Conservation (phyloP, 2,797 vertebrate genomes). For the Sebastes diploproa region DNA sequence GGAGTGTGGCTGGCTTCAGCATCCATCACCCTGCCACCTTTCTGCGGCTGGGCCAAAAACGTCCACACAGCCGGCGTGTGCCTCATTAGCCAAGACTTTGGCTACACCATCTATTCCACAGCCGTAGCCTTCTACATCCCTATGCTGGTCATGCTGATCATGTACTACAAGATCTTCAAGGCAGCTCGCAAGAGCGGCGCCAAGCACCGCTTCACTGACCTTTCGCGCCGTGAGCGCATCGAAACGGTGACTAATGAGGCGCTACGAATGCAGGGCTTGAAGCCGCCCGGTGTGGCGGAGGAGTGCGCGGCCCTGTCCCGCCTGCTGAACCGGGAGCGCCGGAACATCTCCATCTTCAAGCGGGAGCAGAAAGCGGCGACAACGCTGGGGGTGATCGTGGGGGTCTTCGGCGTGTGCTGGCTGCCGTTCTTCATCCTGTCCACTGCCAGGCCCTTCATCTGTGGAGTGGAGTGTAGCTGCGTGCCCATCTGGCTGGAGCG, state of each 20-base stretch:
- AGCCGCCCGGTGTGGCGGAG: conserved; percentile 78
- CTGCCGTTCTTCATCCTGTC: conserved; percentile 86
- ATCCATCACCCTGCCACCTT: conserved; percentile 86
- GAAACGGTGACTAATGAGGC: conserved; percentile 79
- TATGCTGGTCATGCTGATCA: conserved; percentile 87
- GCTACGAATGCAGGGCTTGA: conserved; percentile 83
- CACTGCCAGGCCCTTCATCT: conserved; percentile 86
- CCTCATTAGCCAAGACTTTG: conserved; percentile 87
- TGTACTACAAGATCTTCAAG: conserved; percentile 88
- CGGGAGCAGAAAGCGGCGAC: conserved; percentile 87
- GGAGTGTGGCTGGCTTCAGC: conserved; percentile 86
- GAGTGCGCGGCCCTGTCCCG: conserved; percentile 83
- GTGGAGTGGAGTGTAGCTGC: conserved; percentile 85
- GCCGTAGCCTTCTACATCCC: conserved; percentile 88
- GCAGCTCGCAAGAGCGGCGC: conserved; percentile 86
- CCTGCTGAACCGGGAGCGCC: conserved; percentile 80
- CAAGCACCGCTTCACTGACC: conserved; percentile 84
- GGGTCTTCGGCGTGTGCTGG: conserved; percentile 85
- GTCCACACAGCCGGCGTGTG: conserved; percentile 83
- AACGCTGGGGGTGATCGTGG: conserved; percentile 85
- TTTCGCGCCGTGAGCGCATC: conserved; percentile 74
- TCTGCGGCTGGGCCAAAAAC: conserved; percentile 87
- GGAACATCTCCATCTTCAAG: conserved; percentile 88
- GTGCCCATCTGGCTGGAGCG: conserved; percentile 87
- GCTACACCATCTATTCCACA: conserved; percentile 88